Percentiles rank a stretch among this genome's conserved stretches.
phyloP scores from a whole-genome alignment of 1,140 invertebrate species.

The Araneus ventricosus region DNA sequence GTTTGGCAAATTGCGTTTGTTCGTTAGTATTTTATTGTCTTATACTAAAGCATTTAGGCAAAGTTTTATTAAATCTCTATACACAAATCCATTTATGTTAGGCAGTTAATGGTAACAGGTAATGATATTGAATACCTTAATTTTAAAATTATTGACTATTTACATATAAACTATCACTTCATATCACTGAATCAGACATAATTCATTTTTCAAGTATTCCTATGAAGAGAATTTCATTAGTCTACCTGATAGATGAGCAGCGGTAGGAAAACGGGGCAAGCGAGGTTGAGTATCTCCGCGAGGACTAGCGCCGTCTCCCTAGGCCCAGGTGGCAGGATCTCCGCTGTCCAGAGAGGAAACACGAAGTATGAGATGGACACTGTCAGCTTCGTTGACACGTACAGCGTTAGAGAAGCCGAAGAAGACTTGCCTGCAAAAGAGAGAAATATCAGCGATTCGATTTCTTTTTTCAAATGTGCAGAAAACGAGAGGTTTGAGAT shows the following conservation, averaged over 20 bases:
- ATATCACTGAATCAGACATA: too few species aligned
- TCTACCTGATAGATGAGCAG: conserved; percentile 92
- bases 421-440: conserved; percentile 47
- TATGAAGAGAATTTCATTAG: too few species aligned
- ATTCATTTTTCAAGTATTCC: too few species aligned
- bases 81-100: too few species aligned
- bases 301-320: conserved; percentile 91
- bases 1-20: too few species aligned
- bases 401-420: conserved; percentile 78
- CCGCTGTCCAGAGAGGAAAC: conserved; percentile 93
- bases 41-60: too few species aligned
- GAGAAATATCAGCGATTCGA: neutral
- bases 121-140: too few species aligned
- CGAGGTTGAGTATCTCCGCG: conserved; percentile 91
- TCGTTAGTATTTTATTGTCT: too few species aligned
- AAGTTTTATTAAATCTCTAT: too few species aligned
- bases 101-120: too few species aligned
- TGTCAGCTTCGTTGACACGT: conserved; percentile 91
- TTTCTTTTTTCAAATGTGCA: neutral
- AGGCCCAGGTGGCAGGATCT: conserved; percentile 90
- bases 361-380: conserved; percentile 92
- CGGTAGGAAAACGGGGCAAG: conserved; percentile 93
- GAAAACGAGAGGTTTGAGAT: neutral
- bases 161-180: too few species aligned
- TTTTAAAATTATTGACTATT: too few species aligned